Evolutionary conservation across 2,113 vertebrate species (phyloP), one percentile per base, ranked within the genome.

Genomic region (Panurus biarmicus): DNA sequence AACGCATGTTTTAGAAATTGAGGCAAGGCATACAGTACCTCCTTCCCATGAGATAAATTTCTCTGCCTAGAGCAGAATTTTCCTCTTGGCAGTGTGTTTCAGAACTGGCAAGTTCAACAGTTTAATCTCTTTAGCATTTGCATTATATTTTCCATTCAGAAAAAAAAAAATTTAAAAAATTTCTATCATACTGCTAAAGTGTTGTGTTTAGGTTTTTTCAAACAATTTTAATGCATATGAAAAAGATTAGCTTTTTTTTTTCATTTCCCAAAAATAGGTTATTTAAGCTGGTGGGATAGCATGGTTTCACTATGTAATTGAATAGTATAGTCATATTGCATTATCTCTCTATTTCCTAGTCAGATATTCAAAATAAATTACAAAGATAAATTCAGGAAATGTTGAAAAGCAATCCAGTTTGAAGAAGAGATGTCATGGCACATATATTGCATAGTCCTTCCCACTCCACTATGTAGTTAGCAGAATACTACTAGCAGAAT

Each of bases 1-100:
- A 97, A 77, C 3, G 1, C 58, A 79, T 90, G 48, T 93, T 95
- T 97, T 94, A 96, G 74, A 95, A 96, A 96, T 80, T 50, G 70
- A 97, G 90, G 71, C 12, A 93, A 95, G 64, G 28, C 51, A 66
- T 74, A 69, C 6, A 83, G 23, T 86, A 75, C 33, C 51, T 93
- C 85, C 36, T n/a, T 97, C 94, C 67, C 80, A 84, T 50, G 72
- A 94, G 85, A 92, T 31, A 71, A 62, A 94, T 92, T 97, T 87
- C 72, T 90, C 50, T 96, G 83, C 78, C 69, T 93, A 71, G 57
- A 94, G 57, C 28, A 88, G 62, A 92, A 57, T 95, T 96, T 96
- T 96, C 18, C 90, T 93, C 21, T 93, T 93, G 51, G 61, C 60
- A 92, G 22, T 57, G 14, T 74, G 56, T 73, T 86, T 64, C 69